phyloP scores from a whole-genome alignment of 1,140 invertebrate genomes.

The Aphelinus atriplicis region DNA sequence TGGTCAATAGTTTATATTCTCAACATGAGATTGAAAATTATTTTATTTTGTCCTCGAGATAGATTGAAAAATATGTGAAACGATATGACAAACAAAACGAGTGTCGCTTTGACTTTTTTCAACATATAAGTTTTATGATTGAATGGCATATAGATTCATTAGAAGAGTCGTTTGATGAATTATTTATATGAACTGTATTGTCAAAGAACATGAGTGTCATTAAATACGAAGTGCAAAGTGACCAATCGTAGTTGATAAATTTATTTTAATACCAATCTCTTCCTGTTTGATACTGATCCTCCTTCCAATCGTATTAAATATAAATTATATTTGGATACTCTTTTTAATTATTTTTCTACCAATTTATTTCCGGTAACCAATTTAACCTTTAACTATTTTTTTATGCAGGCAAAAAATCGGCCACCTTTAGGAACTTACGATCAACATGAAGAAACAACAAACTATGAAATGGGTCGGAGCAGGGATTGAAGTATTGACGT shows the following conservation, averaged over 20 bases:
- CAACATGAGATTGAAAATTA: constrained; percentile 40
- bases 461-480: no score
- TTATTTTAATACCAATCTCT: no score
- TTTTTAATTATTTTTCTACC: no score
- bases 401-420: no score
- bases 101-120: constrained; percentile 33
- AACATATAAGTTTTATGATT: constrained; percentile 32
- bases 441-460: no score
- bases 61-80: constrained; percentile 26
- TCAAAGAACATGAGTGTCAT: constrained; percentile 50
- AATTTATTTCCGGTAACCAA: no score
- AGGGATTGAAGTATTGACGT: no score
- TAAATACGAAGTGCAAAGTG: constrained; percentile 57
- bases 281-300: no score
- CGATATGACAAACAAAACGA: constrained; percentile 15
- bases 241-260: neutral
- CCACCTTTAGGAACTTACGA: no score
- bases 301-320: no score
- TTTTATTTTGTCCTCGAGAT: constrained; percentile 41
- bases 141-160: constrained; percentile 43
- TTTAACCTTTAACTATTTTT: no score
- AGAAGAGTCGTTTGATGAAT: constrained; percentile 43
- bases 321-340: no score
- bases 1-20: constrained; percentile 54
- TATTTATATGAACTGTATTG: constrained; percentile 42